Percentiles rank a stretch among this genome's conserved stretches.
phyloP scores from a whole-genome alignment of 2,113 vertebrate species.

The Oryzias celebensis region DNA sequence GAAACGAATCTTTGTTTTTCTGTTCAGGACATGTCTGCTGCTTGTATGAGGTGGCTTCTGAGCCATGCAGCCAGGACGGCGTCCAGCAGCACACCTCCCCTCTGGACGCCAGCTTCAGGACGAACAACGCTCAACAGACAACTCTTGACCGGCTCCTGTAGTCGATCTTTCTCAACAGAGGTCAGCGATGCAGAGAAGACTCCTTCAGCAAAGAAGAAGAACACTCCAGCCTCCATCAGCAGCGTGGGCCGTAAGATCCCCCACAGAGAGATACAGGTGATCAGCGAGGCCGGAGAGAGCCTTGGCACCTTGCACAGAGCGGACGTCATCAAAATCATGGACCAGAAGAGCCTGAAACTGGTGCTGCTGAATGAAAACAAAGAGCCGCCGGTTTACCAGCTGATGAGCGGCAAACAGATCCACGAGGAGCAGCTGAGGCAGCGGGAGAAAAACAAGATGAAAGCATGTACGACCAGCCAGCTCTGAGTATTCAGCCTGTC shows the following conservation, averaged over 20 bases:
- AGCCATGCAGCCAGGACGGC: constrained; percentile 15
- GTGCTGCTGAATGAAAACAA: constrained; percentile 72
- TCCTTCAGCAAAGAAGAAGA: constrained; percentile 53
- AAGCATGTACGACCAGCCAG: constrained; percentile 69
- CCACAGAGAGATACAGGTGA: constrained; percentile 77
- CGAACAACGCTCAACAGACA: constrained; percentile 1
- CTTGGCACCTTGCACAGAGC: constrained; percentile 85
- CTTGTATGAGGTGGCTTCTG: constrained; percentile 60
- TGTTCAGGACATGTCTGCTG: constrained; percentile 67
- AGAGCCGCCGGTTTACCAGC: constrained; percentile 84
- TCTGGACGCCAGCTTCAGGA: constrained; percentile 12
- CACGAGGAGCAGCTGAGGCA: constrained; percentile 82
- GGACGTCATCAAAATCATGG: constrained; percentile 83
- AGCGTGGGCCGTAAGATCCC: constrained; percentile 85
- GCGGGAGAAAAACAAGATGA: constrained; percentile 79
- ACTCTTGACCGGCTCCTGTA: constrained; percentile 14
- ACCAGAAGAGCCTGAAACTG: constrained; percentile 79
- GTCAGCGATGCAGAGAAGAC: constrained; percentile 38
- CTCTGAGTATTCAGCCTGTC: too few species aligned
- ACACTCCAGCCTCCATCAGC: constrained; percentile 62
- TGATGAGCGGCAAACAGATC: constrained; percentile 90
- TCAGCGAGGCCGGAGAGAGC: constrained; percentile 80
- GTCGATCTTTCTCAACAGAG: constrained; percentile 62
- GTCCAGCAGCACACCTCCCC: neutral
- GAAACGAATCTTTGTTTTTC: neutral